phyloP scores from a whole-genome alignment of 2,888 invertebrate genomes.

The Drosophila antonietae region DNA sequence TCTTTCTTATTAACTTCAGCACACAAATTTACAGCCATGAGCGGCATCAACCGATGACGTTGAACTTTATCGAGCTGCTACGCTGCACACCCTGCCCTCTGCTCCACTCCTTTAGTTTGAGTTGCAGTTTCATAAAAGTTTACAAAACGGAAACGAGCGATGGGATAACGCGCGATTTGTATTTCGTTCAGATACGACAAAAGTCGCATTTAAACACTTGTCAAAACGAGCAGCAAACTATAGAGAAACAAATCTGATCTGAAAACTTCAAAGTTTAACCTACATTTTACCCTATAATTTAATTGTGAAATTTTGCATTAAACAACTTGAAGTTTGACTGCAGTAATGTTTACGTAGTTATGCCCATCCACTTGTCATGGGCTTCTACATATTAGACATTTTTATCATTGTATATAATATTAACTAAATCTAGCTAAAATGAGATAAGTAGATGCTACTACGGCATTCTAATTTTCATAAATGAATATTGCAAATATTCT shows the following conservation, averaged over 20 bases:
- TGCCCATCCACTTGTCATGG: background rate
- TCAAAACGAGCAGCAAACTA: background rate
- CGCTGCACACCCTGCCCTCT: background rate
- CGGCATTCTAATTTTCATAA: no score
- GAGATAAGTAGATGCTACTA: background rate
- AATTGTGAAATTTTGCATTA: background rate
- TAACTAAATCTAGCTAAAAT: background rate
- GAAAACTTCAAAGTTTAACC: slow-evolving; percentile 21
- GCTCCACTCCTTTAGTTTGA: slow-evolving; percentile 24
- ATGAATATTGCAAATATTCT: no score
- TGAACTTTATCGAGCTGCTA: slow-evolving; percentile 20
- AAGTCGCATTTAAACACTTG: slow-evolving; percentile 16
- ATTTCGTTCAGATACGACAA: slow-evolving; percentile 32
- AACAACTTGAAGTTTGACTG: background rate
- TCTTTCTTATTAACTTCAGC: slow-evolving; percentile 18
- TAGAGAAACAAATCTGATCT: background rate
- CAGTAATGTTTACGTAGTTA: background rate
- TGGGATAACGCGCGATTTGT: slow-evolving; percentile 60
- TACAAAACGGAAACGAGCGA: slow-evolving; percentile 61
- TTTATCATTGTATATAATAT: background rate
- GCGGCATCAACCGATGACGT: slow-evolving; percentile 37
- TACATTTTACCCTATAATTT: slow-evolving; percentile 9
- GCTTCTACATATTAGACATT: background rate
- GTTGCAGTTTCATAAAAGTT: slow-evolving; percentile 54
- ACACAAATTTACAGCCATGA: slow-evolving; percentile 43